phyloP scores from a whole-genome alignment of 2,113 vertebrate species.

The Phalacrocorax brasilianus region DNA sequence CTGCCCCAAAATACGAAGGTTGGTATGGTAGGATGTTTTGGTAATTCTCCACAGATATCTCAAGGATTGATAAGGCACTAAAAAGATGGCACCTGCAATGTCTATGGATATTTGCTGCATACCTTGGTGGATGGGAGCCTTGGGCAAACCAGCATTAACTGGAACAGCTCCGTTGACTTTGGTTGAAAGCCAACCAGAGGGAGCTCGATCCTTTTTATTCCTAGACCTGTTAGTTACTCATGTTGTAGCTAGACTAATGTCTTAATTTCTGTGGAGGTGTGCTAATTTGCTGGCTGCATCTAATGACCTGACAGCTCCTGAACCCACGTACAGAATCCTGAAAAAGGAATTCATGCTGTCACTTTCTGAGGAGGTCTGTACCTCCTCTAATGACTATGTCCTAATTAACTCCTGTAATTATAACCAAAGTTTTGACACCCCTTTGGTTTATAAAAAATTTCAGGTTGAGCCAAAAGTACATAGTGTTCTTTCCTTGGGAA shows the following conservation, averaged over 20 bases:
- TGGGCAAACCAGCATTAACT: background rate
- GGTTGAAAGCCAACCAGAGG: background rate
- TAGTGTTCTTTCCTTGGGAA: background rate
- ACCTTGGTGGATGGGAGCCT: background rate
- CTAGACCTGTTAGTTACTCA: background rate
- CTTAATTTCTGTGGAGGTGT: background rate
- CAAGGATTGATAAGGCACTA: background rate
- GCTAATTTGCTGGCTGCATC: background rate
- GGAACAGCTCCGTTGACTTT: background rate
- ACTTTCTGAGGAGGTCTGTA: background rate
- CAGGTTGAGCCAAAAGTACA: background rate
- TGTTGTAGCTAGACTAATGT: background rate
- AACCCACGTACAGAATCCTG: background rate
- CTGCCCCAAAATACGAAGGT: background rate
- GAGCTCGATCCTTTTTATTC: background rate
- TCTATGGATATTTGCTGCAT: background rate
- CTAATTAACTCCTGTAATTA: constrained; percentile 11
- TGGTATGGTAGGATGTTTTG: background rate
- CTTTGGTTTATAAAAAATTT: background rate
- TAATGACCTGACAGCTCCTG: background rate
- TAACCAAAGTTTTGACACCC: background rate
- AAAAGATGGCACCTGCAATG: background rate
- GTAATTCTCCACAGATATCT: background rate
- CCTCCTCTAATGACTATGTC: background rate
- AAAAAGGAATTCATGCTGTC: background rate